A percentile compares a stretch with the other conserved stretches of the same genome.
phyloP scores from a whole-genome alignment of 2,113 vertebrate genomes.

The Pachyramphus minor region DNA sequence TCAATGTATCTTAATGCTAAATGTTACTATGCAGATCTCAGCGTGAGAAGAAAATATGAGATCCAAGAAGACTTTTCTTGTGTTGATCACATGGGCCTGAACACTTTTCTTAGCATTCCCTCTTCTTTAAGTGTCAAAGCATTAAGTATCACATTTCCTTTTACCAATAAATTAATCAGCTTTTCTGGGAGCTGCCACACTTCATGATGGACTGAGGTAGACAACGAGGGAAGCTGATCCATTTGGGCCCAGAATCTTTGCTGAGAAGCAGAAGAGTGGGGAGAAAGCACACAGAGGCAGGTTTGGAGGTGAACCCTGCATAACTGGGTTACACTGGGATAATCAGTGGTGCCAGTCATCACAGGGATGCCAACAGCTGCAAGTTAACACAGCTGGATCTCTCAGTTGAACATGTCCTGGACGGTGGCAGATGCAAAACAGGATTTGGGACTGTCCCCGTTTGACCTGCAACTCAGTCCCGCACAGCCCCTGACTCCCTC shows the following conservation, averaged over 20 bases:
- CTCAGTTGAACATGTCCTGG: background rate
- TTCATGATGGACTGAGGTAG: background rate
- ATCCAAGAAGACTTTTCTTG: background rate
- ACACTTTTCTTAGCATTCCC: background rate
- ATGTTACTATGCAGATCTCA: background rate
- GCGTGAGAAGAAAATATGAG: background rate
- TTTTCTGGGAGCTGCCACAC: background rate
- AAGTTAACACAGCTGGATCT: background rate
- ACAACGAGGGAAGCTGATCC: accelerated
- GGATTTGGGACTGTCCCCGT: background rate
- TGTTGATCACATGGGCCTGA: background rate
- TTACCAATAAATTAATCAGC: background rate
- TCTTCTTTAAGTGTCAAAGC: background rate
- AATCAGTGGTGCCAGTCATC: background rate
- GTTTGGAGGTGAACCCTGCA: background rate
- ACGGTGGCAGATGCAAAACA: background rate
- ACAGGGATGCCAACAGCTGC: background rate
- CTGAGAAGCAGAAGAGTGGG: background rate
- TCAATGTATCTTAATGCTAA: background rate
- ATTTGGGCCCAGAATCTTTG: background rate
- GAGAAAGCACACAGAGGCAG: background rate
- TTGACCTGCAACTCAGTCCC: background rate
- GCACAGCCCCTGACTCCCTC: background rate
- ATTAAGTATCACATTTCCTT: background rate
- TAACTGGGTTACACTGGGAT: background rate